Percentiles rank a stretch among this genome's conserved stretches.
Evolutionary conservation across 2,797 vertebrate species (phyloP).

Genomic region (Meriones psammophilus): DNA sequence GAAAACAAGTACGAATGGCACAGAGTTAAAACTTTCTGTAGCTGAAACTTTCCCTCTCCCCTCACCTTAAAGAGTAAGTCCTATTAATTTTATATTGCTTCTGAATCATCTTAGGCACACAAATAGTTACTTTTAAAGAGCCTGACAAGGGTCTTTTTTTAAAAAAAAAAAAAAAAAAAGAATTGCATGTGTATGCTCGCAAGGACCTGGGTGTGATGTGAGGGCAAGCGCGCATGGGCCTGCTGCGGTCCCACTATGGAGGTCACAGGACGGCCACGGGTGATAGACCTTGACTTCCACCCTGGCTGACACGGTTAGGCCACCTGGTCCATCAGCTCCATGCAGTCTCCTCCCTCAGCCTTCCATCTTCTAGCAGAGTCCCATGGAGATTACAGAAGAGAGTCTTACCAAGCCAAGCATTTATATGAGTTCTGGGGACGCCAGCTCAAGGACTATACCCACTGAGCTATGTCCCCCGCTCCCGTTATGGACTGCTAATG

Average conservation of each 20-base stretch:
- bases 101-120: background rate
- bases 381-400: background rate
- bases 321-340: background rate
- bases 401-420: too few species aligned
- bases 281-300: background rate
- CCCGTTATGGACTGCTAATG: background rate
- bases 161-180: too few species aligned
- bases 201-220: too few species aligned
- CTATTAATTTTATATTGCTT: slow-evolving; percentile 35
- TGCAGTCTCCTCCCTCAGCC: background rate
- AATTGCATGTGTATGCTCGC: too few species aligned
- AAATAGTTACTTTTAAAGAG: background rate
- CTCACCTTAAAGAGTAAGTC: background rate
- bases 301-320: background rate
- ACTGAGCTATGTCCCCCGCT: background rate
- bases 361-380: background rate
- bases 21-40: background rate
- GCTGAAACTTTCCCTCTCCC: background rate
- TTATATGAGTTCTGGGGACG: background rate
- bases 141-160: too few species aligned
- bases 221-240: too few species aligned
- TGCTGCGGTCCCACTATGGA: background rate
- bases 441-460: background rate
- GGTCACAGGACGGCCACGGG: background rate
- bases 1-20: background rate